Percentiles rank a stretch among this genome's conserved stretches.
Conservation (phyloP, 2,888 invertebrate species). For the Erebia epiphron region DNA sequence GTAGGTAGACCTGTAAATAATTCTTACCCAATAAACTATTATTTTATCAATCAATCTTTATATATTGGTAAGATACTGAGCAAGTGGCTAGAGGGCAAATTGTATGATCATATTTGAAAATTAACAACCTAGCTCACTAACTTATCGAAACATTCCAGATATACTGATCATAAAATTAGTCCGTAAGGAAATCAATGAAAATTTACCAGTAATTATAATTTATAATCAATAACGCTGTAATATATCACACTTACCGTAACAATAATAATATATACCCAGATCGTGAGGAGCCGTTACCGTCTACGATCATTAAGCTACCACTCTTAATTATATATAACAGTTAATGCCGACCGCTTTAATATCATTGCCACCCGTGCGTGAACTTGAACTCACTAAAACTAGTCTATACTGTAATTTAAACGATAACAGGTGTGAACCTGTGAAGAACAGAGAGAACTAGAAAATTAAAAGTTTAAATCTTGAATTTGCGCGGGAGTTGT, state of each 20-base stretch:
- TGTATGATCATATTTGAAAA: too few species aligned
- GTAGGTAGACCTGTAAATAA: too few species aligned
- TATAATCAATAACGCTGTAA: background rate
- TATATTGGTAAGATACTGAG: too few species aligned
- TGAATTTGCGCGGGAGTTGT: background rate
- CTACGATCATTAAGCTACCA: slow-evolving; percentile 68
- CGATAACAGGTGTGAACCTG: too few species aligned
- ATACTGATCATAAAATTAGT: too few species aligned
- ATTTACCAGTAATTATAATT: too few species aligned
- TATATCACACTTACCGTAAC: slow-evolving; percentile 12
- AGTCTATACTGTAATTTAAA: background rate
- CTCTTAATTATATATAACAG: slow-evolving; percentile 78
- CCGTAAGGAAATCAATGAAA: too few species aligned
- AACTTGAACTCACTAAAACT: background rate
- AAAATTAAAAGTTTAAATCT: background rate
- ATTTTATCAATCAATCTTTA: too few species aligned
- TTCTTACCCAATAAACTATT: too few species aligned
- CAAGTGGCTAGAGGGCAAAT: too few species aligned
- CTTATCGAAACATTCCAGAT: too few species aligned
- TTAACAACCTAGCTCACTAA: too few species aligned
- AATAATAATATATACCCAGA: slow-evolving; percentile 19
- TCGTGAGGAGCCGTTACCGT: slow-evolving; percentile 62
- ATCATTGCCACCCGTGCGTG: slow-evolving; percentile 32
- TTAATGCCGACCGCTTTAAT: slow-evolving; percentile 56
- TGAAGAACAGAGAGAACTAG: background rate